A percentile compares a stretch with the other conserved stretches of the same genome.
These are phyloP conservation scores for Pogonus chalceus DNA, from an alignment of 1,140 invertebrate genomes.

Conservation along the genomic window DNA sequence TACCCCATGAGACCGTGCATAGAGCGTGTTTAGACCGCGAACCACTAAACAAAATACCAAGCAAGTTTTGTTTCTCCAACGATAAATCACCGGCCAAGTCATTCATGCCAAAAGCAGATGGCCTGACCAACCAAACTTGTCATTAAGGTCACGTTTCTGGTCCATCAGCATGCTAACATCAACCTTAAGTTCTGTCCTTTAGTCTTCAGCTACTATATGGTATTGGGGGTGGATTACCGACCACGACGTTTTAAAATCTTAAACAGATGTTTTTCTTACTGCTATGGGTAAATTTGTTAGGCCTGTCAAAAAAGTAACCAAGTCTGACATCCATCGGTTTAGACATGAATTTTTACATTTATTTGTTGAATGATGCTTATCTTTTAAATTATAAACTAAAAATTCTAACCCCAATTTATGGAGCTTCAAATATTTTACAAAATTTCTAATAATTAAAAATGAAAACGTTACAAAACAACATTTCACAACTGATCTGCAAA, in stretches of 20 bases:
- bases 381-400: too few relatives aligned
- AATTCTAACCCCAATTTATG: too few relatives aligned
- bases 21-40: neutral
- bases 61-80: neutral
- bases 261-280: slow-evolving; percentile 5
- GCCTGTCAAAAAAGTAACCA: neutral
- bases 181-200: neutral
- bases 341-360: too few relatives aligned
- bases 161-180: neutral
- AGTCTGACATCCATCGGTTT: too few relatives aligned
- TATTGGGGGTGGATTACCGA: neutral
- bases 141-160: neutral
- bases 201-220: too few relatives aligned
- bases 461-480: too few relatives aligned
- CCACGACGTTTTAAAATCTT: slow-evolving; percentile 1
- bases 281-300: neutral
- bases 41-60: neutral
- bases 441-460: too few relatives aligned
- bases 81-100: slow-evolving; percentile 1
- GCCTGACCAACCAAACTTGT: neutral
- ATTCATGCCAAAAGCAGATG: slow-evolving; percentile 7
- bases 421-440: too few relatives aligned
- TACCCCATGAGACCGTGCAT: too few relatives aligned
- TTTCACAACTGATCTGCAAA: too few relatives aligned
- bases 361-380: too few relatives aligned